Evolutionary conservation across 2,888 invertebrate species (phyloP).

Genomic region (Hydriomena furcata): DNA sequence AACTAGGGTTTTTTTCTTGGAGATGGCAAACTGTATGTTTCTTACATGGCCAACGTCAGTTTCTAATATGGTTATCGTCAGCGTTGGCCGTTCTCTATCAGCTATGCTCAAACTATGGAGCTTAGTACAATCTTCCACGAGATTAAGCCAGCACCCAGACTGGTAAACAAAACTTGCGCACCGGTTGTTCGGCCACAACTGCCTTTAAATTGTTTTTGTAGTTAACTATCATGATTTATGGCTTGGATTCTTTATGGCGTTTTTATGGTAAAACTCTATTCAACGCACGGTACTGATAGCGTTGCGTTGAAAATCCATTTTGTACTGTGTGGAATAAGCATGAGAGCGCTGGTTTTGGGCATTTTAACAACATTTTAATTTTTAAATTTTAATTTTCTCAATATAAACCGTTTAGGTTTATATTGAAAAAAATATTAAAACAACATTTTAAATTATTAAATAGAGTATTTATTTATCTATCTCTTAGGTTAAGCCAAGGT

Average conservation of each 20-base stretch:
- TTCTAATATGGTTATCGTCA: too few relatives aligned
- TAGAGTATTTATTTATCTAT: too few relatives aligned
- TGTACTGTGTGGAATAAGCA: neutral
- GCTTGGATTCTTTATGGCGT: conserved; percentile 19
- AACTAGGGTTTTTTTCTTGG: too few relatives aligned
- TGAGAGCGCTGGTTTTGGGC: too few relatives aligned
- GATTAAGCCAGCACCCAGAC: conserved; percentile 43
- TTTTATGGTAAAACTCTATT: conserved; percentile 10
- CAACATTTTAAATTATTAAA: too few relatives aligned
- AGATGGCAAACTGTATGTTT: too few relatives aligned
- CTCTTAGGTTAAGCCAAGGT: too few relatives aligned
- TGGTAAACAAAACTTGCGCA: conserved; percentile 47
- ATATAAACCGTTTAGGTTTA: too few relatives aligned
- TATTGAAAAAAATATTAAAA: too few relatives aligned
- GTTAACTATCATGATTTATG: conserved; percentile 28
- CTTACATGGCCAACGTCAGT: too few relatives aligned
- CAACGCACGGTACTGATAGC: conserved; percentile 4
- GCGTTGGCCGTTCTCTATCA: conserved; percentile 14
- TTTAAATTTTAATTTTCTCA: too few relatives aligned
- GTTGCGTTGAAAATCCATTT: neutral
- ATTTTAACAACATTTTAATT: too few relatives aligned
- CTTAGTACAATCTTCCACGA: conserved; percentile 47
- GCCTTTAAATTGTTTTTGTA: conserved; percentile 34
- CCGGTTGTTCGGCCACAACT: conserved; percentile 25
- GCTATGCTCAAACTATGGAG: conserved; percentile 22